phyloP scores from a whole-genome alignment of 2,888 invertebrate species.

The Temnothorax unifasciatus region DNA sequence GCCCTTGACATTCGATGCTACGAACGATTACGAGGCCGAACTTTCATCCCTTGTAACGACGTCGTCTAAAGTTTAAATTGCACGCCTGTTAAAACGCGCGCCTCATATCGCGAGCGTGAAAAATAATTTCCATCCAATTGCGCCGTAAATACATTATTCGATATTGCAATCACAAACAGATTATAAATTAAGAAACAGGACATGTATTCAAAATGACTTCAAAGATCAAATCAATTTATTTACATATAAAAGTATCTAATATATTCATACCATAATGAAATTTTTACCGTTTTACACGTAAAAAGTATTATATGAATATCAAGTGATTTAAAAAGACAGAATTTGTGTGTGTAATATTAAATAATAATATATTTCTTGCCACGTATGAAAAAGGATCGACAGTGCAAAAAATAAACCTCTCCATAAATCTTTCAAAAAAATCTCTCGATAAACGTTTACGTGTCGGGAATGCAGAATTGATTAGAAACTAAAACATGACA shows the following conservation, averaged over 20 bases:
- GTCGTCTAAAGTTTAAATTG: constrained; percentile 62
- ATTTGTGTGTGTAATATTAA: not conserved
- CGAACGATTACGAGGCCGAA: constrained; percentile 70
- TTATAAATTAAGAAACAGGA: constrained; percentile 10
- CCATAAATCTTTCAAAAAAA: not conserved
- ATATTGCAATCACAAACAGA: not conserved
- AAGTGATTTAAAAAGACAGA: not conserved
- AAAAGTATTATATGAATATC: not conserved
- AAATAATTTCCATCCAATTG: not conserved
- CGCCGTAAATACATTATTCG: constrained; percentile 6
- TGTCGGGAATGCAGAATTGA: not conserved
- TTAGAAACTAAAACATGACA: not conserved
- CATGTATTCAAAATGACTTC: not conserved
- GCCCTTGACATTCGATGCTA: constrained; percentile 80
- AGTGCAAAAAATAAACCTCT: not conserved
- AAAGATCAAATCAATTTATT: not conserved
- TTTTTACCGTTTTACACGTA: not conserved
- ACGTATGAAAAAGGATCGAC: not conserved
- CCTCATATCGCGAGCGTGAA: constrained; percentile 24
- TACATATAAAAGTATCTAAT: not conserved
- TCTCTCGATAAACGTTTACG: not conserved
- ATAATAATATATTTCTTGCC: not conserved
- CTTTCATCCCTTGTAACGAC: constrained; percentile 63
- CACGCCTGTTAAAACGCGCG: constrained; percentile 41
- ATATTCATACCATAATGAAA: not conserved